Evolutionary conservation across 2,797 vertebrate species (phyloP).

Genomic region (Apodemus agrarius): DNA sequence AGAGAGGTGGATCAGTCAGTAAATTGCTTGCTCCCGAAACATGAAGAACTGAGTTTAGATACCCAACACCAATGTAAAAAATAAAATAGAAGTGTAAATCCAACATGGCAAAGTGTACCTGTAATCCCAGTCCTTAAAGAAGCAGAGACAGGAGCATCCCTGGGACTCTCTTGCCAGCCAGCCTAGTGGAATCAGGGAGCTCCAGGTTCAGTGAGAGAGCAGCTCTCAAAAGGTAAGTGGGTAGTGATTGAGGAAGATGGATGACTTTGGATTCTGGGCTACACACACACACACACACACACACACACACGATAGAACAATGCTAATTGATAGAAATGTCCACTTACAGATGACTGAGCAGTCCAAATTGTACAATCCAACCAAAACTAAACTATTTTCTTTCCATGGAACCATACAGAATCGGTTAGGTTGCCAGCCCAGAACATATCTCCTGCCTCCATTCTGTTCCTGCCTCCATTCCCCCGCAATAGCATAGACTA

Average conservation of each 20-base stretch:
- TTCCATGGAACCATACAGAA: constrained; percentile 27
- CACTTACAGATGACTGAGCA: background rate
- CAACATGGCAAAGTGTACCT: background rate
- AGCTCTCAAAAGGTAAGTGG: background rate
- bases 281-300: background rate
- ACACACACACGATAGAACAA: background rate
- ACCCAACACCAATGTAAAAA: background rate
- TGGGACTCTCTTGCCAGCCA: background rate
- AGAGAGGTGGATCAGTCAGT: background rate
- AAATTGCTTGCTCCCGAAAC: background rate
- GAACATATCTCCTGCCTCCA: background rate
- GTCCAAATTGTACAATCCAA: background rate
- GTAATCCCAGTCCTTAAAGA: background rate
- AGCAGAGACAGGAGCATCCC: background rate
- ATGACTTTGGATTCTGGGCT: background rate
- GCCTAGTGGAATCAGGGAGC: background rate
- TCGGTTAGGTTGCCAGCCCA: background rate
- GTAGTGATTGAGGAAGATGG: background rate
- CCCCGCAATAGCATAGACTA: background rate
- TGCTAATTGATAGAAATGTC: background rate
- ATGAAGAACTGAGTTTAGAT: background rate
- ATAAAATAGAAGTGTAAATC: background rate
- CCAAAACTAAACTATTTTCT: background rate
- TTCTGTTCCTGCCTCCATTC: background rate
- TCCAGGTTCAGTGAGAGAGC: background rate